Conservation (phyloP, 2,113 vertebrate species). For the Rattus rattus region DNA sequence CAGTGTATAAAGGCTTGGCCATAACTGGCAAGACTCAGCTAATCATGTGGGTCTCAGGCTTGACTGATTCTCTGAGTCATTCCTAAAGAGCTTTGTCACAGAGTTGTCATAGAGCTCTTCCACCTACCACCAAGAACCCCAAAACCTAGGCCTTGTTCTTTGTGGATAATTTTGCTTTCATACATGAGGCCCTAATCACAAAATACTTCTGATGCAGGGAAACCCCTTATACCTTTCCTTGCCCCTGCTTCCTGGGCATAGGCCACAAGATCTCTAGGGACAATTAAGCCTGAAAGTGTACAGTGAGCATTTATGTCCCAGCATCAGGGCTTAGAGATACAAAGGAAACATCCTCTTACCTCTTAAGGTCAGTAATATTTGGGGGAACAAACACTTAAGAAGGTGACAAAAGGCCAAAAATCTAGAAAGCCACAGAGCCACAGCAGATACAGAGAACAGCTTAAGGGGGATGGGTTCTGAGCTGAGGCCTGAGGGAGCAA, state of each 20-base stretch:
- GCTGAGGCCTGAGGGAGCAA: neutral
- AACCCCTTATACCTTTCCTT: fast-evolving
- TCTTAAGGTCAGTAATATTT: neutral
- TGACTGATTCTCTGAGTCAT: neutral
- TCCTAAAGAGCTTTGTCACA: neutral
- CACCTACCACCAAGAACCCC: fast-evolving
- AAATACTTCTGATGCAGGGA: neutral
- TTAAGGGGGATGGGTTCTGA: neutral
- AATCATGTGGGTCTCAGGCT: neutral
- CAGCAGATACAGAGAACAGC: neutral
- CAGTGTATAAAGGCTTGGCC: neutral
- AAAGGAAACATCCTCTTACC: fast-evolving
- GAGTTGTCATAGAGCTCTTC: neutral
- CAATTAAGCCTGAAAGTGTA: fast-evolving
- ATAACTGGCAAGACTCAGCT: neutral
- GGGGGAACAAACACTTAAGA: neutral
- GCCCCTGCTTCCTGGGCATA: neutral
- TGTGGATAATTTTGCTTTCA: neutral
- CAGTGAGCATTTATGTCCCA: neutral
- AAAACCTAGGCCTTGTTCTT: neutral
- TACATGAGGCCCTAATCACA: neutral
- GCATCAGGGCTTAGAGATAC: neutral
- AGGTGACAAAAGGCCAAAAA: neutral
- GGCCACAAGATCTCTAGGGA: neutral
- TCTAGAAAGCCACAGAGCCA: neutral